Evolutionary conservation across 2,888 invertebrate species (phyloP).

Genomic region (Poecilus cupreus): DNA sequence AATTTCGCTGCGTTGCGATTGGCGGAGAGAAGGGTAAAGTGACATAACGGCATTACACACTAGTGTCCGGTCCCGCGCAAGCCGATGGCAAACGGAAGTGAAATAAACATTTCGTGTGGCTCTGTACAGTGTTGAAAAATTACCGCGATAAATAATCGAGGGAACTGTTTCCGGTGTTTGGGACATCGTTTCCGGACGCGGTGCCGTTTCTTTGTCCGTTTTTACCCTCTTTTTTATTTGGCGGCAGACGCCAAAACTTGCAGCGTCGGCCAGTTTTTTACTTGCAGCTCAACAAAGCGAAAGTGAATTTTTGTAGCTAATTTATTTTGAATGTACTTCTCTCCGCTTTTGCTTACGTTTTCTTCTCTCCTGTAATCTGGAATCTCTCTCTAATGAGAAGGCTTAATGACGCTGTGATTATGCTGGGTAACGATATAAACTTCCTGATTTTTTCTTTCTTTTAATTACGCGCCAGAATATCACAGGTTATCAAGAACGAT

Average conservation of each 20-base stretch:
- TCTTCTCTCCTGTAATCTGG: slow-evolving; percentile 23
- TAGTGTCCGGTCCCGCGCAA: slow-evolving; percentile 13
- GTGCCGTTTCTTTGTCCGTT: slow-evolving; percentile 57
- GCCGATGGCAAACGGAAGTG: slow-evolving; percentile 43
- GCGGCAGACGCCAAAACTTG: slow-evolving; percentile 44
- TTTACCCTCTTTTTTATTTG: slow-evolving; percentile 56
- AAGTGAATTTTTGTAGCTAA: slow-evolving; percentile 59
- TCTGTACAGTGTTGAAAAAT: slow-evolving; percentile 55
- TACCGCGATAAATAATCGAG: slow-evolving; percentile 58
- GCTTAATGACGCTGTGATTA: slow-evolving; percentile 37
- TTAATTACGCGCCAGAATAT: slow-evolving; percentile 33
- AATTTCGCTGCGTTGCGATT: slow-evolving; percentile 6
- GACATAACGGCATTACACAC: background rate
- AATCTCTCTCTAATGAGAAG: slow-evolving; percentile 38
- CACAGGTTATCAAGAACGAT: background rate
- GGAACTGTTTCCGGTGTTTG: slow-evolving; percentile 58
- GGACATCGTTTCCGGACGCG: slow-evolving; percentile 57
- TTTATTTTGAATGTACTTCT: slow-evolving; percentile 58
- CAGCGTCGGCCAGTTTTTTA: slow-evolving; percentile 46
- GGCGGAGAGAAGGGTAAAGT: background rate
- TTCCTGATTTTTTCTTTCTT: slow-evolving; percentile 40
- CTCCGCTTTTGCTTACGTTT: slow-evolving; percentile 38
- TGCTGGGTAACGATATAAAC: slow-evolving; percentile 15
- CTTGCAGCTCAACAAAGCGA: slow-evolving; percentile 57
- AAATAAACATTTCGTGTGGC: slow-evolving; percentile 55